phyloP scores from a whole-genome alignment of 2,113 vertebrate species.

The Rhynchomys soricoides region DNA sequence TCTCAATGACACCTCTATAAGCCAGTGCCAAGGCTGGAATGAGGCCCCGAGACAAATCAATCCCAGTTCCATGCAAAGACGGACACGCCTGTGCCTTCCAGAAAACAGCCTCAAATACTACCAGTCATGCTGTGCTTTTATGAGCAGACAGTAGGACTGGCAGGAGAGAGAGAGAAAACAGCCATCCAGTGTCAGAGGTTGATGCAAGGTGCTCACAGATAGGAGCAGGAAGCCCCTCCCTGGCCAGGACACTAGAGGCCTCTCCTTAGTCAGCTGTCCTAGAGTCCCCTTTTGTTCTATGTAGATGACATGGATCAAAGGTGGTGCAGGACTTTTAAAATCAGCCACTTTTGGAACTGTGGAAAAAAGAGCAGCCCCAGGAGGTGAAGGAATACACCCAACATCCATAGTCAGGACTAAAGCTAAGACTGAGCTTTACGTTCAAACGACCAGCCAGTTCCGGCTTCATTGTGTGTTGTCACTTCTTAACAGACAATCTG shows the following conservation, averaged over 20 bases:
- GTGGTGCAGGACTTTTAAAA: neutral
- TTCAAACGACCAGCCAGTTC: neutral
- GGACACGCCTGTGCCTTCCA: neutral
- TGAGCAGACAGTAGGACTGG: neutral
- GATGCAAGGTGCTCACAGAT: neutral
- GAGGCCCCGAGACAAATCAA: neutral
- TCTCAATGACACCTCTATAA: neutral
- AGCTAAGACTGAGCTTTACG: neutral
- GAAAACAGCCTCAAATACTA: slow-evolving; percentile 46
- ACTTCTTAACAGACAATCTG: neutral
- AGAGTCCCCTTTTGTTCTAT: neutral
- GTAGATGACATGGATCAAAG: neutral
- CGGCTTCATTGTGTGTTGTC: neutral
- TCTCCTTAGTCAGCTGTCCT: neutral
- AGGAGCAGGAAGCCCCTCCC: neutral
- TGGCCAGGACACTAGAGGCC: neutral
- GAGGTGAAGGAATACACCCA: neutral
- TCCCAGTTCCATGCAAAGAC: neutral
- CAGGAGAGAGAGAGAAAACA: neutral
- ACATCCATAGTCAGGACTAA: neutral
- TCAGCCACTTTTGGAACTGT: neutral
- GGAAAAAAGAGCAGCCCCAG: neutral
- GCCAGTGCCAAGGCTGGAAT: neutral
- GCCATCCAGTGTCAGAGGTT: neutral
- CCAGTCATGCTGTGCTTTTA: neutral